Evolutionary conservation across 2,113 vertebrate genomes (phyloP).

Genomic region (Callorhinus ursinus): DNA sequence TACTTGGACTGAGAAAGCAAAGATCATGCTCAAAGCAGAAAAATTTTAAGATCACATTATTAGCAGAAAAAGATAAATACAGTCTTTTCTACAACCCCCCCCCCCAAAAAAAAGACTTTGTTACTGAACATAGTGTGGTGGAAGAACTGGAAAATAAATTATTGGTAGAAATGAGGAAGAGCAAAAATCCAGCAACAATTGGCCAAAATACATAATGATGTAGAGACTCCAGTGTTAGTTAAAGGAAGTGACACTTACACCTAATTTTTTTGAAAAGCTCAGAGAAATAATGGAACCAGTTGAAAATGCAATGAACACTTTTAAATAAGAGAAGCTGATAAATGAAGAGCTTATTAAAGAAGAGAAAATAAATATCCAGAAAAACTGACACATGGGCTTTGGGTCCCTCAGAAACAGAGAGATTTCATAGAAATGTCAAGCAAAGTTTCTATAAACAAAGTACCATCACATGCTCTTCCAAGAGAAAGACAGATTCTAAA

Average conservation of each 20-base stretch:
- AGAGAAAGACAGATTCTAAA: conserved; percentile 88
- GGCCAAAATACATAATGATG: conserved; percentile 87
- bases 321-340: conserved; percentile 88
- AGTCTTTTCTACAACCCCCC: conserved; percentile 76
- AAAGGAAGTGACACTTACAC: conserved; percentile 83
- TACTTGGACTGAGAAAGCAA: conserved; percentile 77
- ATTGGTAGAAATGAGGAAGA: conserved; percentile 82
- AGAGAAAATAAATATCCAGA: conserved; percentile 88
- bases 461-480: conserved; percentile 78
- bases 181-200: conserved; percentile 89
- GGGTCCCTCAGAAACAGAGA: conserved; percentile 72
- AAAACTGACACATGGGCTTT: conserved; percentile 88
- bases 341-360: conserved; percentile 90
- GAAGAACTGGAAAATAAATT: conserved; percentile 86
- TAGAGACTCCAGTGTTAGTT: conserved; percentile 90
- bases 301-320: conserved; percentile 86
- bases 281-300: conserved; percentile 89
- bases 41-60: conserved; percentile 85
- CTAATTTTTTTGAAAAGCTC: conserved; percentile 82
- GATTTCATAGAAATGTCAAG: conserved; percentile 61
- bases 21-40: conserved; percentile 86
- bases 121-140: conserved; percentile 81
- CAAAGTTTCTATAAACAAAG: conserved; percentile 75
- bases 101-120: conserved; percentile 81
- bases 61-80: conserved; percentile 87